These are phyloP conservation scores for Argyrosomus japonicus DNA, from an alignment of 2,113 vertebrate genomes.

Conservation along the genomic window DNA sequence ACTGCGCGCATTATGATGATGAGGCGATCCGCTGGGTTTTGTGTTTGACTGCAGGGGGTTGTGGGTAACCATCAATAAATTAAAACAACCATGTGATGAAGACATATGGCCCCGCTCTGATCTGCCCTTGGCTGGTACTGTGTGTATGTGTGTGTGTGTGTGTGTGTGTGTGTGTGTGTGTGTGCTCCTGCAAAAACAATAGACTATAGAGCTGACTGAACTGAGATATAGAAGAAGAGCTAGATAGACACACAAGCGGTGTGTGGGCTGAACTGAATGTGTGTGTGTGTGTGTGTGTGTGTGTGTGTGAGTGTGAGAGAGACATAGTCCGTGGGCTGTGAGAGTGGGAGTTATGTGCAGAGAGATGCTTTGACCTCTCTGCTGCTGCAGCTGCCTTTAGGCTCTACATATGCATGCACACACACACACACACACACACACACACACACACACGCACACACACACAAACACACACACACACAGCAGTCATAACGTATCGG, in stretches of 20 bases:
- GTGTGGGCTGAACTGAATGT: constrained; percentile 49
- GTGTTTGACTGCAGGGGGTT: constrained; percentile 38
- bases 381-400: constrained; percentile 28
- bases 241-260: constrained; percentile 8
- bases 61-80: constrained; percentile 72
- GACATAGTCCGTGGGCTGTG: constrained; percentile 40
- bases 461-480: constrained; percentile 7
- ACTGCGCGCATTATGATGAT: background rate
- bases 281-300: constrained; percentile 1
- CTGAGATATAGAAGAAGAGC: constrained; percentile 2
- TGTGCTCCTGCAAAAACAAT: background rate
- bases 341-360: constrained; percentile 55
- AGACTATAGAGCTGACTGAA: constrained; percentile 26
- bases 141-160: constrained; percentile 23
- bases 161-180: constrained; percentile 17
- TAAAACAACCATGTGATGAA: constrained; percentile 58
- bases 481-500: background rate
- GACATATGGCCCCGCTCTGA: constrained; percentile 58
- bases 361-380: constrained; percentile 49
- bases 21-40: constrained; percentile 15
- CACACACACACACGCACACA: constrained; percentile 13
- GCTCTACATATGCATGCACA: constrained; percentile 1
- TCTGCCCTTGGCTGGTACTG: constrained; percentile 47
- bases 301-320: constrained; percentile 28
- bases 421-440: constrained; percentile 15